These are phyloP conservation scores for Epizoanthus ramosus DNA, from an alignment of 92 coral and sea anemone species.

Conservation along the genomic window DNA sequence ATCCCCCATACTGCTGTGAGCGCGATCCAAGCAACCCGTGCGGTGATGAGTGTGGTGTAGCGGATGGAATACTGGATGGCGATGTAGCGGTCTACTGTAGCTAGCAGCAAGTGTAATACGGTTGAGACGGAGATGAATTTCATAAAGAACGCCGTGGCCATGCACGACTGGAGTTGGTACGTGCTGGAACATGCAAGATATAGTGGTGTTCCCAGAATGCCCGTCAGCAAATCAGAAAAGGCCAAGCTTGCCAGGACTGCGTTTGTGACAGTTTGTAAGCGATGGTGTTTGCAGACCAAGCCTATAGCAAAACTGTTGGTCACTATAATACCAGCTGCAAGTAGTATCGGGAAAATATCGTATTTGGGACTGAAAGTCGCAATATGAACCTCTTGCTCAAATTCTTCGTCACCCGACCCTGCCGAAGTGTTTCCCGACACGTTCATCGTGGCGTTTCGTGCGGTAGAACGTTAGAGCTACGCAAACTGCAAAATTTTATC, in stretches of 20 bases:
- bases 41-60: not conserved
- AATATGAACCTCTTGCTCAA: not conserved
- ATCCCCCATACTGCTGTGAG: not conserved
- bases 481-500: no score
- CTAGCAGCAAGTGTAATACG: slow-evolving; percentile 52
- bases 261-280: slow-evolving; percentile 47
- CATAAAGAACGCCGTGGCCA: slow-evolving; percentile 45
- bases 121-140: slow-evolving; percentile 67
- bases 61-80: slow-evolving; percentile 53
- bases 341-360: slow-evolving; percentile 59
- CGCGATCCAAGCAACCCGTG: not conserved
- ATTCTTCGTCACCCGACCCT: not conserved
- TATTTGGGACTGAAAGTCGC: slow-evolving; percentile 52
- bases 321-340: slow-evolving; percentile 34
- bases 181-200: slow-evolving; percentile 53
- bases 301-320: slow-evolving; percentile 41
- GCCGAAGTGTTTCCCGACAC: not conserved
- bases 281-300: slow-evolving; percentile 31
- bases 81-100: slow-evolving; percentile 55
- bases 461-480: no score
- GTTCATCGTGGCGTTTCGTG: no score
- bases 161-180: slow-evolving; percentile 35
- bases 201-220: slow-evolving; percentile 59
- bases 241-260: slow-evolving; percentile 55
- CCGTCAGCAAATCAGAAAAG: slow-evolving; percentile 61